Base-by-base conservation (phyloP, 2,888 invertebrate species). In the Hololepta plana region DNA sequence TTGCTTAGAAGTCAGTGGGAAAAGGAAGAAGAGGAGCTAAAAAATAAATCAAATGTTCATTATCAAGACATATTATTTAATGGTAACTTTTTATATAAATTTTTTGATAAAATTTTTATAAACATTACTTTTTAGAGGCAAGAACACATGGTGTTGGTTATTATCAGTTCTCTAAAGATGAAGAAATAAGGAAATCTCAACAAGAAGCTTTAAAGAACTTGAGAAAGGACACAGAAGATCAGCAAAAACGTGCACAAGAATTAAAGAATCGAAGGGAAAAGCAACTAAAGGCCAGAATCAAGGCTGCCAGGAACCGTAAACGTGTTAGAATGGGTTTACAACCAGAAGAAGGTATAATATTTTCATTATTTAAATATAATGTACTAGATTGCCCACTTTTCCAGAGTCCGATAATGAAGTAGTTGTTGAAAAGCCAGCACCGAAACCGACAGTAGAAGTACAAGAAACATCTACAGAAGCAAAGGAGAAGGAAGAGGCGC, bases 61-160 rank as follows among this genome's bases (percentile, higher is more conserved):
- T 95, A 95, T 47, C 82, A 90, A 53, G 88, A 93, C 58, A 64
- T 95, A 26, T 63, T 84, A 29, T 88, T 79, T 53, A 80, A 87
- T 53, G 81, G 80, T 79, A 49, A 50, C 15, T 36, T n/a, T 20
- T n/a, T 19, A 7, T 8, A 4, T 3, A 24, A 12, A 24, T 10
- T 14, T 12, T 7, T 7, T 10, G 6, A 7, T 7, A 7, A 24
- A 6, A 24, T 12, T 12, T 12, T 24, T 10, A 8, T 21, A 21
- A 8, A 21, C 7, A 21, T 8, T 33, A 31, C 32, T 37, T 47
- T 51, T 12, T 52, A 73, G 93, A 95, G 70, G 84, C 90, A 0
- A 66, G 93, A 33, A 67, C 74, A 7, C 91, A 93, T 47, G 95
- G 93, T 44, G 87, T 87, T 10, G 85, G 84, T 4, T 95, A 85